Conservation (phyloP, 2,888 invertebrate species). For the Scaptomyza polygonia region DNA sequence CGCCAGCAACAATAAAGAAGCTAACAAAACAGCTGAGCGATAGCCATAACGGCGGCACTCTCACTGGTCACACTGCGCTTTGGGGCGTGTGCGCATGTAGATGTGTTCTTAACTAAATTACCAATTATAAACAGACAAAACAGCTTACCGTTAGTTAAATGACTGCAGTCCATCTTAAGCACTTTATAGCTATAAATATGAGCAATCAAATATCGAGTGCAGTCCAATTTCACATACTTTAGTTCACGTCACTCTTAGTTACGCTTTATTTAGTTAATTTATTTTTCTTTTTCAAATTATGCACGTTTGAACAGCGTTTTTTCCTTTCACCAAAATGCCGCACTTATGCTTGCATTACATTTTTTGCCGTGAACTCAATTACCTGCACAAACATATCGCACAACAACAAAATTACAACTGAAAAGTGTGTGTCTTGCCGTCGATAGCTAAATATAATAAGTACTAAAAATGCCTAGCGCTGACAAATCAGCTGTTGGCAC, state of each 20-base stretch:
- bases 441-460: background rate
- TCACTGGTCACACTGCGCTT: constrained; percentile 41
- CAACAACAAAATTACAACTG: constrained; percentile 46
- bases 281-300: background rate
- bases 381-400: constrained; percentile 28
- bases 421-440: constrained; percentile 17
- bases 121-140: constrained; percentile 54
- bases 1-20: constrained; percentile 21
- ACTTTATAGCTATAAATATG: constrained; percentile 3
- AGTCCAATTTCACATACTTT: background rate
- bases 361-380: constrained; percentile 16
- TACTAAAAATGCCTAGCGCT: background rate
- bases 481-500: constrained; percentile 39
- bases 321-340: constrained; percentile 41
- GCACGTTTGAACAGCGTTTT: background rate
- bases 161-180: constrained; percentile 4
- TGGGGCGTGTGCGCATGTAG: constrained; percentile 48
- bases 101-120: constrained; percentile 56
- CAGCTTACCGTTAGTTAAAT: constrained; percentile 48
- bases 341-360: constrained; percentile 23
- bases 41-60: constrained; percentile 44
- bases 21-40: constrained; percentile 58
- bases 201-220: background rate
- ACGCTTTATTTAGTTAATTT: background rate
- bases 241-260: background rate